These are phyloP conservation scores for Meloe dianella DNA, from an alignment of 2,888 invertebrate species.

Conservation along the genomic window DNA sequence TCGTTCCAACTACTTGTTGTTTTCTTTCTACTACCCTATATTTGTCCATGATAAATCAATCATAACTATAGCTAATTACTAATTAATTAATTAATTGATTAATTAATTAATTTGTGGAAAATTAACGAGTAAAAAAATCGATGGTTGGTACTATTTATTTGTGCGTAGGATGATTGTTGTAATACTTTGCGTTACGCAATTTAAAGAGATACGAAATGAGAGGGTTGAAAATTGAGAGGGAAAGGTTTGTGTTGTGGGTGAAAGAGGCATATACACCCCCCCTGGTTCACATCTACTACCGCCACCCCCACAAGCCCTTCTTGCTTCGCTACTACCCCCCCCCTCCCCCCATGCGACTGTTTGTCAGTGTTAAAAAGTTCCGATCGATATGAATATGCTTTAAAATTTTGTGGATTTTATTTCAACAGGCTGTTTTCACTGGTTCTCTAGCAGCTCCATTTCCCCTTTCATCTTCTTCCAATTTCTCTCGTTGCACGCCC, in stretches of 20 bases:
- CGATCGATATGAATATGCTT: constrained; percentile 71
- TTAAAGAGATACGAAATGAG: constrained; percentile 46
- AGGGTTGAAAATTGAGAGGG: constrained; percentile 47
- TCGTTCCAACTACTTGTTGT: constrained; percentile 3
- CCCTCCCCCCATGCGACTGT: background rate
- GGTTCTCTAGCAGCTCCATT: background rate
- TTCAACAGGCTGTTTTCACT: constrained; percentile 61
- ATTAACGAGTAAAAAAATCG: constrained; percentile 42
- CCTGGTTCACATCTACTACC: constrained; percentile 13
- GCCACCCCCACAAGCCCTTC: background rate
- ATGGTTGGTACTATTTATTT: constrained; percentile 47
- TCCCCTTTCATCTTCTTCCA: background rate
- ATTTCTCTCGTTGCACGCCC: background rate
- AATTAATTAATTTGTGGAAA: constrained; percentile 20
- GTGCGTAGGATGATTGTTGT: constrained; percentile 45
- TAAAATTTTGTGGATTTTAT: constrained; percentile 70
- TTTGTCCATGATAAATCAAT: background rate
- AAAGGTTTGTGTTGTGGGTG: constrained; percentile 32
- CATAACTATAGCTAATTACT: background rate
- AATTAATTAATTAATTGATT: background rate
- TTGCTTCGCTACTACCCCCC: too few relatives aligned
- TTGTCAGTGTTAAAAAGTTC: constrained; percentile 65
- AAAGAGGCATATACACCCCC: constrained; percentile 26
- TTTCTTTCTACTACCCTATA: background rate
- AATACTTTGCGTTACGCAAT: constrained; percentile 45